A percentile compares a stretch with the other conserved stretches of the same genome.
Evolutionary conservation across 2,797 vertebrate species (phyloP).

Genomic region (Aplochiton taeniatus): DNA sequence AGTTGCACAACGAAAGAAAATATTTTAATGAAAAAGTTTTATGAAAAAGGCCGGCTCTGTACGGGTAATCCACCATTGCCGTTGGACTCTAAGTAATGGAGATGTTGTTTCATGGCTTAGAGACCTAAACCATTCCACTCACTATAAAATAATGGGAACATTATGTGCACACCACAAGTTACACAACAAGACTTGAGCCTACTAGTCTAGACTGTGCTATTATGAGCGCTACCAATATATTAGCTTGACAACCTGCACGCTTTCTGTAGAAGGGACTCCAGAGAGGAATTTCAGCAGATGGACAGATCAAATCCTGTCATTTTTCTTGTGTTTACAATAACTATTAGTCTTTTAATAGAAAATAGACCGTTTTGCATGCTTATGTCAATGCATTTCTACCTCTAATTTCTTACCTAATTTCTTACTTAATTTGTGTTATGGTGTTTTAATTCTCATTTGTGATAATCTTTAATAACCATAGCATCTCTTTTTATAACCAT

Average conservation of each 20-base stretch:
- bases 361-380: too few relatives aligned
- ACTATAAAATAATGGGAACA: slow-evolving; percentile 43
- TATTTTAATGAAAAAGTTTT: too few relatives aligned
- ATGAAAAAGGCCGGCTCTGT: too few relatives aligned
- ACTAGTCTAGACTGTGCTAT: slow-evolving; percentile 41
- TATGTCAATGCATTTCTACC: not conserved
- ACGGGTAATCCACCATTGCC: too few relatives aligned
- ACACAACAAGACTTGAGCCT: slow-evolving; percentile 49
- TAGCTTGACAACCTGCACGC: slow-evolving; percentile 55
- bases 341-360: too few relatives aligned
- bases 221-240: slow-evolving; percentile 52
- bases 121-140: too few relatives aligned
- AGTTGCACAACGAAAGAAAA: too few relatives aligned
- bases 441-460: not conserved
- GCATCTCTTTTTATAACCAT: too few relatives aligned
- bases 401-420: not conserved
- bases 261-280: slow-evolving; percentile 40
- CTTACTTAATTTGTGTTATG: not conserved
- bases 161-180: slow-evolving; percentile 34
- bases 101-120: too few relatives aligned
- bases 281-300: slow-evolving; percentile 48
- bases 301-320: slow-evolving; percentile 24
- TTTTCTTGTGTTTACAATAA: slow-evolving; percentile 8
- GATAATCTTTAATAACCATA: too few relatives aligned
- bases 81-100: too few relatives aligned